Conservation (phyloP, 2,113 vertebrate species). For the Saccopteryx leptura region DNA sequence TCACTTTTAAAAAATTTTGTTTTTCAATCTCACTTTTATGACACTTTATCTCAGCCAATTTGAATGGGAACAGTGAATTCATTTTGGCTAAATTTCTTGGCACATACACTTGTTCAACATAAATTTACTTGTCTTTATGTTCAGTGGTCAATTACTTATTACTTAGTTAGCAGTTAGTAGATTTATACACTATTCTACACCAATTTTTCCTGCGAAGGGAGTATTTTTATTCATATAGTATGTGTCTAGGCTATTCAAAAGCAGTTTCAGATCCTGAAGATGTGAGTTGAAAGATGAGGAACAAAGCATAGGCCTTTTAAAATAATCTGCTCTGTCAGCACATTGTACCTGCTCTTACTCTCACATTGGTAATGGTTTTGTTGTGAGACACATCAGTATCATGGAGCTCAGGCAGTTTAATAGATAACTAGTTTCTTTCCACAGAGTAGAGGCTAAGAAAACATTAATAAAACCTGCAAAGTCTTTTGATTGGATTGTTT, state of each 20-base stretch:
- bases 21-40: background rate
- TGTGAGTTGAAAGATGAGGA: background rate
- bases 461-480: background rate
- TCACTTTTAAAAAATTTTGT: background rate
- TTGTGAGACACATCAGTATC: background rate
- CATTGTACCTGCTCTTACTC: background rate
- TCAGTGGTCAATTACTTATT: background rate
- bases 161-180: background rate
- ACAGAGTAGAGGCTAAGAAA: background rate
- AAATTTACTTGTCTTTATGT: slow-evolving; percentile 25
- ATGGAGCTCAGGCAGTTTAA: background rate
- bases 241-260: background rate
- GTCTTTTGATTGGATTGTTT: too few relatives aligned
- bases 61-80: background rate
- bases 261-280: slow-evolving; percentile 9
- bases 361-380: background rate
- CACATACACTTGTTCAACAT: slow-evolving; percentile 8
- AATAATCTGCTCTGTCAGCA: background rate
- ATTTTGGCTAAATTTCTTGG: slow-evolving; percentile 46
- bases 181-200: background rate
- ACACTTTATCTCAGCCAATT: slow-evolving; percentile 36
- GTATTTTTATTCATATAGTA: slow-evolving; percentile 12
- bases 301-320: background rate
- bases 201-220: background rate
- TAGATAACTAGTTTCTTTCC: background rate